Evolutionary conservation across 2,113 vertebrate species (phyloP), one percentile per base, ranked within the genome.

Genomic region (Lanius collurio): DNA sequence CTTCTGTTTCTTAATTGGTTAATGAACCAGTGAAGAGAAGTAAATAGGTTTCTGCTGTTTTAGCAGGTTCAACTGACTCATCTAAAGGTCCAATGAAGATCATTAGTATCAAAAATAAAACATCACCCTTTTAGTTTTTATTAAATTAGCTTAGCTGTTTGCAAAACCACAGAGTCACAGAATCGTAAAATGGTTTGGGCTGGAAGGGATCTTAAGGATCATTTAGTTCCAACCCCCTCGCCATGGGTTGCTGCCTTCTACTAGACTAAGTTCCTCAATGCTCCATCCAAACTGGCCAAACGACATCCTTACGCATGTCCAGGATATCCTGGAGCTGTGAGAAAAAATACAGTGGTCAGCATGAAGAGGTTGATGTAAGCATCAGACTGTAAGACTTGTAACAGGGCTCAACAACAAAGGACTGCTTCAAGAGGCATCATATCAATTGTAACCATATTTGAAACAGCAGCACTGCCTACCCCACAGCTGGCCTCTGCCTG

Each of bases 381-480:
- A 39, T 9, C 26, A 47, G 33, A 30, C 30, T 49, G 15, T 26
- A 76, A 70, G 91, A 44, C 6, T 7, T 6, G 6, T 11, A 33
- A 49, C 0, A 35, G 41, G 42, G 46, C 49, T 89, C 64, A 71
- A 47, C 18, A 74, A 49, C 17, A 55, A 70, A 41, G 24, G 22
- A 22, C 41, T 27, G 12, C 8, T 63, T 70, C 71, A 59, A 46
- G 42, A 49, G 56, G 33, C n/a, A 21, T 33, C 10, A 0, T 31
- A 50, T 24, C 3, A 4, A 44, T 69, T 78, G 53, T 30, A 52
- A 41, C 33, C 20, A 5, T 13, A 41, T 7, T n/a, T 11, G 9
- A 60, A 65, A 52, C 0, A 33, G 37, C 55, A 50, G 55, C 4
- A 9, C 31, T 23, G 37, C 35, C 2, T 2, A 10, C 8, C 24